phyloP scores from a whole-genome alignment of 2,113 vertebrate genomes.

The Sterna hirundo region DNA sequence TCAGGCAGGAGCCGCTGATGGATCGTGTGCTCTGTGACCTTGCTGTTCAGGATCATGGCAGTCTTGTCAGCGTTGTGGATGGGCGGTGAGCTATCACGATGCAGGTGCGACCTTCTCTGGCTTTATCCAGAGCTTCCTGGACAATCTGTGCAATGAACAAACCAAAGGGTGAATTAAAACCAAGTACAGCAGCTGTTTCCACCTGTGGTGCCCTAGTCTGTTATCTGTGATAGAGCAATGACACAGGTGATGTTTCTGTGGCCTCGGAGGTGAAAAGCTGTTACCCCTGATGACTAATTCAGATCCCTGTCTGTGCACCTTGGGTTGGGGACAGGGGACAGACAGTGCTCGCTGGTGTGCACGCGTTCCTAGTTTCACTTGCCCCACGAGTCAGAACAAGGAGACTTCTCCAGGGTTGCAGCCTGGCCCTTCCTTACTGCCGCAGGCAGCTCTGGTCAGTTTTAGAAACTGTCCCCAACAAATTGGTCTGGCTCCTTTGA shows the following conservation, averaged over 20 bases:
- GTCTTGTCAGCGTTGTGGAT: slow-evolving; percentile 86
- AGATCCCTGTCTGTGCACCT: background rate
- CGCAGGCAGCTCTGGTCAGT: background rate
- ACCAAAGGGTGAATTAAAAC: background rate
- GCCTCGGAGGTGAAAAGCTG: background rate
- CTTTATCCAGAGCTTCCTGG: slow-evolving; percentile 88
- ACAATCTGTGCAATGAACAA: slow-evolving; percentile 76
- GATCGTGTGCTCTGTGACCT: slow-evolving; percentile 80
- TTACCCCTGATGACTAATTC: background rate
- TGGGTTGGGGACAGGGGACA: background rate
- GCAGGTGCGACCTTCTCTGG: slow-evolving; percentile 84
- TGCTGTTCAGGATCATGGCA: slow-evolving; percentile 80
- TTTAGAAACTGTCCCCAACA: background rate
- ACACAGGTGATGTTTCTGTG: background rate
- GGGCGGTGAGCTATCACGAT: slow-evolving; percentile 83
- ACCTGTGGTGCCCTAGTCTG: background rate
- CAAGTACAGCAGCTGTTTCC: background rate
- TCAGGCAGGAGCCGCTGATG: slow-evolving; percentile 85
- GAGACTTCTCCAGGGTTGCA: background rate
- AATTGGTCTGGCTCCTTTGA: background rate
- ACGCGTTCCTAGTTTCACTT: background rate
- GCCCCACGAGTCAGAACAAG: background rate
- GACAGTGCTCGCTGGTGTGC: background rate
- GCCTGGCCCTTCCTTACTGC: background rate
- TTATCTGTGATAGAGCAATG: background rate